Conservation (phyloP, 2,797 vertebrate genomes). For the Cryptoblepharus egeriae region DNA sequence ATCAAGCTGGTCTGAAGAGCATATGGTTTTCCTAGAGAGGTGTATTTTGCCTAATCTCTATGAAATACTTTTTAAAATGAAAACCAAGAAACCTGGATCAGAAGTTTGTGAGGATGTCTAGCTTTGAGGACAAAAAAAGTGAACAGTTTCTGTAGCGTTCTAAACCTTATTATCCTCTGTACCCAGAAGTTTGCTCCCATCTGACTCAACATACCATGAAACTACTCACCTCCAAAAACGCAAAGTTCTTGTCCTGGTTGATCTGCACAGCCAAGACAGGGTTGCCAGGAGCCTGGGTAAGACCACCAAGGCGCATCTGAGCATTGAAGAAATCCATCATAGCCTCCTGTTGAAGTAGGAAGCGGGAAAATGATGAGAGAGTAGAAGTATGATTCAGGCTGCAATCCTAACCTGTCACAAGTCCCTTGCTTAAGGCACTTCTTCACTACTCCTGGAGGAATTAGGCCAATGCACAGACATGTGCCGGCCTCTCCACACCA, state of each 20-base stretch:
- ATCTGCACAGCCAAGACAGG: constrained; percentile 95
- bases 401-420: too few species aligned
- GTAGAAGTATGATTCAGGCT: constrained; percentile 33
- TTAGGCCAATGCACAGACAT: too few species aligned
- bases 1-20: background rate
- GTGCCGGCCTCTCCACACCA: too few species aligned
- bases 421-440: too few species aligned
- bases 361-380: constrained; percentile 17
- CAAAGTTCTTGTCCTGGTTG: constrained; percentile 97
- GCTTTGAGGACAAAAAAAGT: background rate
- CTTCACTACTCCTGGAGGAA: too few species aligned
- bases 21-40: background rate
- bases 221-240: constrained; percentile 89
- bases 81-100: too few species aligned
- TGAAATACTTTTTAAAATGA: background rate
- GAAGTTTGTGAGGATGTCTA: too few species aligned
- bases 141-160: background rate
- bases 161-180: background rate
- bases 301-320: constrained; percentile 92
- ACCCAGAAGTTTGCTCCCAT: background rate
- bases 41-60: background rate
- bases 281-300: constrained; percentile 93
- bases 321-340: constrained; percentile 99
- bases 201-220: background rate
- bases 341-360: constrained; percentile 82